These are phyloP conservation scores for Cisticola juncidis DNA, from an alignment of 2,113 vertebrate genomes.

Conservation along the genomic window DNA sequence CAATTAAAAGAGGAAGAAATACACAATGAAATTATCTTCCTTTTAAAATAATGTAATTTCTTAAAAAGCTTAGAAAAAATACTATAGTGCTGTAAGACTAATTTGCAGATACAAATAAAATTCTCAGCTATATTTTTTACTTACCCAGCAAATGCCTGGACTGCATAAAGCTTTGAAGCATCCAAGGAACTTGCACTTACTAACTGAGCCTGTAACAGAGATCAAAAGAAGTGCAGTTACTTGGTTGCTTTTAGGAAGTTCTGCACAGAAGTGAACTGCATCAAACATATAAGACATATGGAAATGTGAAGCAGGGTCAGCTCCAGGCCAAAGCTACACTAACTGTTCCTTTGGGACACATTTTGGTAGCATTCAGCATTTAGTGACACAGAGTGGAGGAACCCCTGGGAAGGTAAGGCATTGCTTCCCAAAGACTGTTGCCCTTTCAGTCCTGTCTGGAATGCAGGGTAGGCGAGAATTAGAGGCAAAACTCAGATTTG, in stretches of 20 bases:
- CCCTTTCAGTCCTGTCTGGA: constrained; percentile 34
- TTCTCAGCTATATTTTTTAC: constrained; percentile 9
- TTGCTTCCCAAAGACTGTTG: not conserved
- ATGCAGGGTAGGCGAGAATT: not conserved
- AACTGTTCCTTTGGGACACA: constrained; percentile 13
- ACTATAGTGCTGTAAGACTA: not conserved
- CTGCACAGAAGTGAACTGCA: constrained; percentile 25
- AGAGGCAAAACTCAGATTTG: constrained; percentile 56
- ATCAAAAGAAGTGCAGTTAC: not conserved
- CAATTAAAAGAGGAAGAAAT: not conserved
- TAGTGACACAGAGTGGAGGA: constrained; percentile 31
- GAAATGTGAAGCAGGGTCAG: constrained; percentile 79
- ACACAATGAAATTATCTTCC: not conserved
- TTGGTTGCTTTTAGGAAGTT: not conserved
- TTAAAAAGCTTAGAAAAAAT: not conserved
- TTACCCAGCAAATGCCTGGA: constrained; percentile 82
- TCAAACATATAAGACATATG: constrained; percentile 71
- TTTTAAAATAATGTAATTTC: not conserved
- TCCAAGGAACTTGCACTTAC: constrained; percentile 73
- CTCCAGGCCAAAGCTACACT: constrained; percentile 74
- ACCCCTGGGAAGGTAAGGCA: not conserved
- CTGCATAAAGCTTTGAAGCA: constrained; percentile 74
- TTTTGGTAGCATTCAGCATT: constrained; percentile 41
- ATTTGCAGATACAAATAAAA: not conserved
- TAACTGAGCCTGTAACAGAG: constrained; percentile 74